phyloP scores from a whole-genome alignment of 2,113 vertebrate genomes.

The Picathartes gymnocephalus region DNA sequence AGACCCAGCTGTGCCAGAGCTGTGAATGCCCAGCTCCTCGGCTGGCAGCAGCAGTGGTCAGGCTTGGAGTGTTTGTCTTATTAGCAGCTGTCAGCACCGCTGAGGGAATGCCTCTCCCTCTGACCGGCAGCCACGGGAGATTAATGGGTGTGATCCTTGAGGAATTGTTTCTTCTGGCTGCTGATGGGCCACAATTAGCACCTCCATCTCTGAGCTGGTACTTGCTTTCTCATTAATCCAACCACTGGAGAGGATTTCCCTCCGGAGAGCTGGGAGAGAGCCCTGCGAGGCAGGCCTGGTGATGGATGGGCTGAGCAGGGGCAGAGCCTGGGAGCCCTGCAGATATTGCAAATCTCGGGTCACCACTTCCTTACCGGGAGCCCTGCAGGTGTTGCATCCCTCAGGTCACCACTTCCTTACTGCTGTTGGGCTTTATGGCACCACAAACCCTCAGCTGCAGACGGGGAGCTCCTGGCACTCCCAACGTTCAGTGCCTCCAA shows the following conservation, averaged over 20 bases:
- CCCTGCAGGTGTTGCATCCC: no score
- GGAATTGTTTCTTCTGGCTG: conserved; percentile 8
- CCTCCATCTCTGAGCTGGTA: not conserved
- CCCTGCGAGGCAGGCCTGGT: not conserved
- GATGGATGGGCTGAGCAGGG: not conserved
- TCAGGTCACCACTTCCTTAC: no score
- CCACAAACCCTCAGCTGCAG: not conserved
- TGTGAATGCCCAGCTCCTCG: not conserved
- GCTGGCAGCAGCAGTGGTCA: not conserved
- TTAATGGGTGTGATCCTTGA: not conserved
- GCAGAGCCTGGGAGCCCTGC: not conserved
- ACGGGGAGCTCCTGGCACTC: not conserved
- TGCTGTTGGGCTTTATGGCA: not conserved
- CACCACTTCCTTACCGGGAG: not conserved
- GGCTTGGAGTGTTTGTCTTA: not conserved
- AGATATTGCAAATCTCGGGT: not conserved
- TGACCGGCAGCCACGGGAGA: not conserved
- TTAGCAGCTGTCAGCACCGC: not conserved
- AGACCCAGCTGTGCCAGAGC: not conserved
- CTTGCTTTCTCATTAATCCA: not conserved
- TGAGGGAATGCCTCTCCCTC: not conserved
- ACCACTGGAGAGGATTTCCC: not conserved
- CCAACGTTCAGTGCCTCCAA: not conserved
- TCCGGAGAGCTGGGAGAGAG: not conserved
- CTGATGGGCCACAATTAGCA: conserved; percentile 20